Evolutionary conservation across 2,888 invertebrate genomes (phyloP), one percentile per base, ranked within the genome.

Genomic region (Timema cristinae): DNA sequence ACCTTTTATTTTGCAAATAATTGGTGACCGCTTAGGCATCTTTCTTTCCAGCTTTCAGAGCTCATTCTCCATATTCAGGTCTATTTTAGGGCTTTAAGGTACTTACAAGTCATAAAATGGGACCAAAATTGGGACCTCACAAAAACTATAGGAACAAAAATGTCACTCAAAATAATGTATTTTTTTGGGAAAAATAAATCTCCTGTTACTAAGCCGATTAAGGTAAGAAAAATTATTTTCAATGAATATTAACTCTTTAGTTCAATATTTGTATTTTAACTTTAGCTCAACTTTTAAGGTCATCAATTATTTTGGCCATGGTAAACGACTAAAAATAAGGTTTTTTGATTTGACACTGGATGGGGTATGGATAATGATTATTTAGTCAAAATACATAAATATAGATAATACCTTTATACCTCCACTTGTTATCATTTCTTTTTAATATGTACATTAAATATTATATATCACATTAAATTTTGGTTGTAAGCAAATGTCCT

Each of bases 141-240:
- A 32, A 32, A 32, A 32, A 32, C 32, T 32, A 32, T 32, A 32
- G 32, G 32, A 32, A 32, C 32, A 32, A 56, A 56, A 56, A 56
- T 15, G 56, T 56, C 56, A 56, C n/a, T 56, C 11, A 56, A 56
- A 56, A 56, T n/a, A 56, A 56, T 56, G 56, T 15, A n/a, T 56
- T 56, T 56, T 13, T 13, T 52, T 1, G 1, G 54, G n/a, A 52
- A n/a, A 52, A 52, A 52, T 2, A 52, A 10, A 10, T 2, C 32
- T n/a, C 54, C 56, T 56, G 7, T 4, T 11, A 56, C 16, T 11
- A 56, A 32, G 4, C 4, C 4, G 32, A 11, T 11, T 56, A 56
- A 56, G 16, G n/a, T 56, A n/a, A 56, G 6, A 56, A 56, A 56
- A 56, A 15, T 6, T 56, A 0, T 7, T 56, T 56, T 56, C 56